Conservation (phyloP, 2,888 invertebrate genomes). For the Eutolmus rufibarbis region DNA sequence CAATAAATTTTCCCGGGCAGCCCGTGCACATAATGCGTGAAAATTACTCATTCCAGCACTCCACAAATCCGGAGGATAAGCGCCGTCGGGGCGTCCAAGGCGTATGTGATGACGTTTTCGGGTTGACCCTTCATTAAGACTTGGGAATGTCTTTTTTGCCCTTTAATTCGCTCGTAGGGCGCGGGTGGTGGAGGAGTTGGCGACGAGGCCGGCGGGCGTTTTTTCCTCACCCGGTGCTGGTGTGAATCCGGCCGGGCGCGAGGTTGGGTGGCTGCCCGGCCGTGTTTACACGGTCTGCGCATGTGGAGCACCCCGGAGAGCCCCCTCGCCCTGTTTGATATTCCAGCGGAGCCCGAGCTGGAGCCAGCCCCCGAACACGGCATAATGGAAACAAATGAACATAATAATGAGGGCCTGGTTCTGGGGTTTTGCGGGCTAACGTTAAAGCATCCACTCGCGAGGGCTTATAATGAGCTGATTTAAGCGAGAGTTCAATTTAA, state of each 20-base stretch:
- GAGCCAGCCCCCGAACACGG: neutral
- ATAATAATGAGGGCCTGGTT: slow-evolving; percentile 33
- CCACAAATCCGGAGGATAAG: slow-evolving; percentile 17
- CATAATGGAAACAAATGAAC: slow-evolving; percentile 38
- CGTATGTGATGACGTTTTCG: slow-evolving; percentile 28
- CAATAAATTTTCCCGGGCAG: slow-evolving; percentile 9
- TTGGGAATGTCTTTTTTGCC: slow-evolving; percentile 28
- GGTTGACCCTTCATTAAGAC: slow-evolving; percentile 37
- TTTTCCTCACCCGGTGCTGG: neutral
- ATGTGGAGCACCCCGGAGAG: neutral
- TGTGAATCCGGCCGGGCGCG: neutral
- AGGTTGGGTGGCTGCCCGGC: neutral
- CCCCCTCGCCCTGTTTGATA: neutral
- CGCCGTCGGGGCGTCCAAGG: neutral
- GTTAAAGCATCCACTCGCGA: slow-evolving; percentile 19
- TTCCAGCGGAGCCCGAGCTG: neutral
- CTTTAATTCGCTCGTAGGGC: neutral
- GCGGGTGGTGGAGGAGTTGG: neutral
- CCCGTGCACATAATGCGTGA: slow-evolving; percentile 28
- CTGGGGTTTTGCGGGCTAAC: slow-evolving; percentile 23
- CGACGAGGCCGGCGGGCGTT: neutral
- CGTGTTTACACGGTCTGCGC: slow-evolving; percentile 8
- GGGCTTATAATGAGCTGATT: slow-evolving; percentile 33
- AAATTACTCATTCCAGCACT: slow-evolving; percentile 34
- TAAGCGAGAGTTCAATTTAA: slow-evolving; percentile 40